phyloP scores from a whole-genome alignment of 1,140 invertebrate genomes.

The Sminthurides bifidus region DNA sequence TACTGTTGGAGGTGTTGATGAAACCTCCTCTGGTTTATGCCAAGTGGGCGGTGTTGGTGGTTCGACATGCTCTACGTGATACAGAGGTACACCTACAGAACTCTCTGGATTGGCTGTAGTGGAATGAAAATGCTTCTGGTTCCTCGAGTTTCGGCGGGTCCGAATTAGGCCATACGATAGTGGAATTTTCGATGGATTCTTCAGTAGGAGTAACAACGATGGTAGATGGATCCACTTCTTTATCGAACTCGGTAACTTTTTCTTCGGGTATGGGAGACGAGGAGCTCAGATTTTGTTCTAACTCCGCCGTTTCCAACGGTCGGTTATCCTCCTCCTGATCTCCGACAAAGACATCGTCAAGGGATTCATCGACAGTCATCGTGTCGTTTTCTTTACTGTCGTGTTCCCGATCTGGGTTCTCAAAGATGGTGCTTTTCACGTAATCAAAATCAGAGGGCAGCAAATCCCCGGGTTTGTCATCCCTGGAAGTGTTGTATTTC shows the following conservation, averaged over 20 bases:
- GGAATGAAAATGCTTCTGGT: neutral
- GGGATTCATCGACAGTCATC: conserved; percentile 1
- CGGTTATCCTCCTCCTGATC: conserved; percentile 25
- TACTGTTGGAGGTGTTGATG: neutral
- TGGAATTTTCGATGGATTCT: conserved; percentile 22
- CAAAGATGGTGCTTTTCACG: conserved; percentile 7
- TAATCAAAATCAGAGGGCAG: conserved; percentile 20
- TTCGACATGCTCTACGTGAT: conserved; percentile 31
- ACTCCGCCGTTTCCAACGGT: neutral
- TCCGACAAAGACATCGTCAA: conserved; percentile 29
- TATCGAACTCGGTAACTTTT: conserved; percentile 14
- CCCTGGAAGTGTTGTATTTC: neutral
- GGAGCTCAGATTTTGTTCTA: conserved; percentile 4
- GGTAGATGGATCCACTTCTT: neutral
- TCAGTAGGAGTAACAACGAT: conserved; percentile 17
- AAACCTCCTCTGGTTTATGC: conserved; percentile 26
- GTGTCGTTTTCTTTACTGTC: conserved; percentile 8
- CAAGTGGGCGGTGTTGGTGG: conserved; percentile 29
- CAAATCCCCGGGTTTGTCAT: conserved; percentile 10
- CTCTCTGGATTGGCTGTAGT: conserved; percentile 15
- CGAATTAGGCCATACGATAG: neutral
- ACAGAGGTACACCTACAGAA: conserved; percentile 28
- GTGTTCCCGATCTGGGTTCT: neutral
- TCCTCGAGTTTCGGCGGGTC: conserved; percentile 1
- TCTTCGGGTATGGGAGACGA: conserved; percentile 21